Evolutionary conservation across 2,113 vertebrate species (phyloP), one percentile per base, ranked within the genome.

Genomic region (Melospiza georgiana): DNA sequence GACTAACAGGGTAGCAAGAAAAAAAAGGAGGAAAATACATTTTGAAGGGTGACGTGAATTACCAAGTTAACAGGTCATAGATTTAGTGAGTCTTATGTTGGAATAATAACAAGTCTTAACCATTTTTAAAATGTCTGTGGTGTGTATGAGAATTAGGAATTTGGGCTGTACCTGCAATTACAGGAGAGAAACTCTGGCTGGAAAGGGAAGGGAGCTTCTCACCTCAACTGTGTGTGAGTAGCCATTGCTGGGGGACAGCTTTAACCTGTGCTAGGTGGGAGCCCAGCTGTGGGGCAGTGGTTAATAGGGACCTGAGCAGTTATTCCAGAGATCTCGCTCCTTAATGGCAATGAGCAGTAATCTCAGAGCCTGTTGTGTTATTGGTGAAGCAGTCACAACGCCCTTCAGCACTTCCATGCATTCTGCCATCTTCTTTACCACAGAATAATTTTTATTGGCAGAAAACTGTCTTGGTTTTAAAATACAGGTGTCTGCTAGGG

Each of bases 211-310:
- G 10, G 27, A 68, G 9, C 7, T 92, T 85, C 63, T 25, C 17
- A 6, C 7, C 85, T 85, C 21, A n/a, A 15, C 27, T 66, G 35
- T 28, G 14, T 35, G 33, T 74, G 54, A 67, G 43, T 7, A 19
- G 7, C 2, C 0, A 1, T 4, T 54, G 52, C 14, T 79, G 33
- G 19, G 39, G 9, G 59, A 4, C 19, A 65, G 8, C 9, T 59
- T 8, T 30, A 35, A 7, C 25, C 35, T 17, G 9, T 21, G 24
- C 44, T 54, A 55, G 49, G 20, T 46, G 27, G 33, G 43, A 89
- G 28, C 30, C 72, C 72, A 41, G 24, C 52, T 76, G 22, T 46
- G 3, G 5, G 35, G 37, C 35, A 65, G 54, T 3, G 5, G 17
- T 51, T 78, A 73, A 44, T 9, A 43, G n/a, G 17, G 6, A 22